These are phyloP conservation scores for Carassius gibelio DNA, from an alignment of 2,113 vertebrate genomes.

Conservation along the genomic window DNA sequence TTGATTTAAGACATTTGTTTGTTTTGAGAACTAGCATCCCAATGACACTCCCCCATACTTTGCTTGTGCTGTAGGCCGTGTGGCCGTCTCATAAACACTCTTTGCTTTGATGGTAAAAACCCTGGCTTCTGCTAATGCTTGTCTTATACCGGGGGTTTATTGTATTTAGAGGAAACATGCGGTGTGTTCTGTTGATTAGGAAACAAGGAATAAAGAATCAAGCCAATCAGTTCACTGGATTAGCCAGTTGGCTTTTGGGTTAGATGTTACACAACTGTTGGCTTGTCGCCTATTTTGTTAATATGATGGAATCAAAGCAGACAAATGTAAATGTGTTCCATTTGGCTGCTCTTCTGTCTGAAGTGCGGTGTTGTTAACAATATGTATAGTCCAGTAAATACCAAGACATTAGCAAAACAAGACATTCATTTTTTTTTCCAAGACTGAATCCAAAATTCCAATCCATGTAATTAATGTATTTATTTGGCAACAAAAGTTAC, in stretches of 20 bases:
- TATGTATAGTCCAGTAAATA: background rate
- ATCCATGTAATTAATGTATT: background rate
- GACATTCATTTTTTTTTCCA: too few species aligned
- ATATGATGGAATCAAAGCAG: background rate
- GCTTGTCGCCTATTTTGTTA: background rate
- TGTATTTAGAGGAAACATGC: background rate
- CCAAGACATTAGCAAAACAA: background rate
- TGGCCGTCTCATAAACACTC: background rate
- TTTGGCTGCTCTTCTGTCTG: background rate
- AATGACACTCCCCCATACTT: background rate
- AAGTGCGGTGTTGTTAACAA: background rate
- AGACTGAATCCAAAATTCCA: background rate
- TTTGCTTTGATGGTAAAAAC: background rate
- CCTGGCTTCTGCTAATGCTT: background rate
- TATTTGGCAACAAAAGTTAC: background rate
- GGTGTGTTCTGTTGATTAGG: background rate
- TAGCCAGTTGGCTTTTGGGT: conserved; percentile 4
- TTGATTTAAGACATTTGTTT: background rate
- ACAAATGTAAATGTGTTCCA: background rate
- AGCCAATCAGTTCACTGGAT: background rate
- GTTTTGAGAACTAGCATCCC: background rate
- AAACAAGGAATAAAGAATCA: conserved; percentile 1
- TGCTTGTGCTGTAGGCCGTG: background rate
- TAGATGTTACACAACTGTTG: background rate
- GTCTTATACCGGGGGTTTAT: background rate